Conservation (phyloP, 2,113 vertebrate species). For the Terrapene triunguis region DNA sequence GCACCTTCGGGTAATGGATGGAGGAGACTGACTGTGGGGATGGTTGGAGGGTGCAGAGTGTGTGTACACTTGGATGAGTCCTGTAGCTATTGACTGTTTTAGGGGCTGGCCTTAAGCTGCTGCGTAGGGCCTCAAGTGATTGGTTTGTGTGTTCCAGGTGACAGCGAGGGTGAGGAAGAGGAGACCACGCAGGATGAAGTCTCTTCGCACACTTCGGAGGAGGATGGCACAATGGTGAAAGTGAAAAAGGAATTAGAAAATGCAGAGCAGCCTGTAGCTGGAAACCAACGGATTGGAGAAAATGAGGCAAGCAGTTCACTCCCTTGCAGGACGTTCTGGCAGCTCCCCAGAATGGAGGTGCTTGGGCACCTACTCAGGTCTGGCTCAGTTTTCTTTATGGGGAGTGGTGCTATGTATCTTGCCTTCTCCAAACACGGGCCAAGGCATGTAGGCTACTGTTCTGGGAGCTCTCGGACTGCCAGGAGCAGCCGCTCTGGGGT, state of each 20-base stretch:
- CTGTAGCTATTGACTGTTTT: neutral
- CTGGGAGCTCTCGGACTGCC: neutral
- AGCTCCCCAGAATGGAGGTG: neutral
- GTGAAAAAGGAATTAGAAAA: constrained; percentile 81
- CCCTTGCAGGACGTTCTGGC: neutral
- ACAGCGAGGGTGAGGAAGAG: constrained; percentile 81
- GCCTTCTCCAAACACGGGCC: neutral
- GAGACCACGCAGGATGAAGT: constrained; percentile 86
- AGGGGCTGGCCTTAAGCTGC: neutral
- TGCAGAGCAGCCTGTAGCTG: constrained; percentile 63
- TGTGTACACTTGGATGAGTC: constrained; percentile 22
- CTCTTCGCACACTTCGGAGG: constrained; percentile 84
- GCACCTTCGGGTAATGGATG: constrained; percentile 72
- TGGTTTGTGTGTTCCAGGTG: constrained; percentile 76
- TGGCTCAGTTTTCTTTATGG: neutral
- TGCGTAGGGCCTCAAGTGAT: neutral
- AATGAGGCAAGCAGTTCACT: constrained; percentile 76
- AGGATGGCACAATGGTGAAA: constrained; percentile 79
- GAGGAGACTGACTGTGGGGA: constrained; percentile 46
- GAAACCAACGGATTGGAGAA: constrained; percentile 43
- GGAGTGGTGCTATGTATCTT: neutral
- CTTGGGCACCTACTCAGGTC: neutral
- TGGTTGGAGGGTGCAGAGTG: constrained; percentile 40
- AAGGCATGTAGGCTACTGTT: neutral
- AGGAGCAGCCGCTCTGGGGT: neutral